Percentiles rank a stretch among this genome's conserved stretches.
Evolutionary conservation across 2,113 vertebrate genomes (phyloP).

Genomic region (Engraulis encrasicolus): DNA sequence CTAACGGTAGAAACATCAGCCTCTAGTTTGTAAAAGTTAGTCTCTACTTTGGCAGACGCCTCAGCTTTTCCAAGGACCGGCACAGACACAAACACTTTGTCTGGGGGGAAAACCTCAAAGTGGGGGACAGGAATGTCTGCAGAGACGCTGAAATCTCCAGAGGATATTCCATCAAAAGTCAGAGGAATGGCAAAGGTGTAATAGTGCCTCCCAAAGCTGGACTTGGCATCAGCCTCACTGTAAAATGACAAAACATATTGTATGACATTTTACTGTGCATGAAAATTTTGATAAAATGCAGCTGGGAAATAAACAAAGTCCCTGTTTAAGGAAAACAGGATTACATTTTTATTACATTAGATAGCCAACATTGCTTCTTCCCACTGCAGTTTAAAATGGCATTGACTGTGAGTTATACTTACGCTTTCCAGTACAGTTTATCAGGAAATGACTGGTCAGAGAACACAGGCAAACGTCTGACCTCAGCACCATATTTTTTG

Average conservation of each 20-base stretch:
- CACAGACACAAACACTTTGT: conserved; percentile 70
- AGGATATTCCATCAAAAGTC: conserved; percentile 87
- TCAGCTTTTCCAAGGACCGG: conserved; percentile 83
- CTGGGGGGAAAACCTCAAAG: conserved; percentile 79
- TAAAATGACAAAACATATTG: conserved; percentile 54
- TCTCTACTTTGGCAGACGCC: conserved; percentile 78
- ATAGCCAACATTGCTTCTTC: no score
- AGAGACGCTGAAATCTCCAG: conserved; percentile 75
- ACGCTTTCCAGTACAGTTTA: conserved; percentile 87
- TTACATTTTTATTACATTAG: conserved; percentile 62
- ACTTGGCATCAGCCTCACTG: conserved; percentile 82
- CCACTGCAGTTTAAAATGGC: background rate
- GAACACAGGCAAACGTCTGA: conserved; percentile 77
- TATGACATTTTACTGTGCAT: no score
- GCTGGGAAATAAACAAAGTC: no score
- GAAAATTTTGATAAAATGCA: conserved; percentile 24
- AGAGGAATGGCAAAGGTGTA: conserved; percentile 79
- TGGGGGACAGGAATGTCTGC: conserved; percentile 73
- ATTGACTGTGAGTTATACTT: background rate
- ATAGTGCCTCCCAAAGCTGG: conserved; percentile 79
- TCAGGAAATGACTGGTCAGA: conserved; percentile 81
- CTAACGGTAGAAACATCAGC: conserved; percentile 76
- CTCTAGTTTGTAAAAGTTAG: conserved; percentile 90
- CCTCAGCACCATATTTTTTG: conserved; percentile 73
- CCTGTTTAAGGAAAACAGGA: no score